Base-by-base conservation (phyloP, 2,888 invertebrate genomes). In the Bruchidius siliquastri region DNA sequence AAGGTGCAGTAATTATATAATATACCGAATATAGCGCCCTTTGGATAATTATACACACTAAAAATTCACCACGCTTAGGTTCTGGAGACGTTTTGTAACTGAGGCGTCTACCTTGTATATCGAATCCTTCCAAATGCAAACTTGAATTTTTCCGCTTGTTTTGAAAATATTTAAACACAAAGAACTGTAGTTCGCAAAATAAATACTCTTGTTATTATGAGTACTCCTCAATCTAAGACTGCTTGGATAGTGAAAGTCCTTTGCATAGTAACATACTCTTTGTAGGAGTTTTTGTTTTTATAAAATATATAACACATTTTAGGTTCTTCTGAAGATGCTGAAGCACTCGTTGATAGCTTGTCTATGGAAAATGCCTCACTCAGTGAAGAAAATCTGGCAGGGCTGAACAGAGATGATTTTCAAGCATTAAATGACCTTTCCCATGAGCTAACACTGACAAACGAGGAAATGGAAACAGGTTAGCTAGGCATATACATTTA, bases 351-450 rank as follows among this genome's bases (percentile, higher is more conserved):
- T 30, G 82, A 82, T 73, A 82, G 81, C 68, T 77, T 84, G 72
- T 80, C 78, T 68, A 82, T 83, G 30, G 84, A 83, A 72, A 83
- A 79, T 72, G 74, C 80, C 66, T 76, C 81, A 26, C 72, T 83
- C 70, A 78, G 76, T 77, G 82, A 81, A 70, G 77, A 75, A 22
- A 82, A 81, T 75, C 75, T 84, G 69, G 77, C 83, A 2, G 77
- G 79, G 49, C 79, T 85, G 72, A 81, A 80, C 71, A 79, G 80
- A 21, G 81, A 78, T 66, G 85, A 85, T 77, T 79, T 84, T 30
- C 83, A 85, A 74, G 83, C 83, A 72, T 80, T 86, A 67, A 83
- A 82, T 21, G 83, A 85, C 74, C 78, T 85, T 68, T 84, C 85
- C 3, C 82, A 85, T 20, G 84, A 84, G 76, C 77, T 86, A 73